Evolutionary conservation across 2,888 invertebrate species (phyloP).

Genomic region (Scaptomyza parva): DNA sequence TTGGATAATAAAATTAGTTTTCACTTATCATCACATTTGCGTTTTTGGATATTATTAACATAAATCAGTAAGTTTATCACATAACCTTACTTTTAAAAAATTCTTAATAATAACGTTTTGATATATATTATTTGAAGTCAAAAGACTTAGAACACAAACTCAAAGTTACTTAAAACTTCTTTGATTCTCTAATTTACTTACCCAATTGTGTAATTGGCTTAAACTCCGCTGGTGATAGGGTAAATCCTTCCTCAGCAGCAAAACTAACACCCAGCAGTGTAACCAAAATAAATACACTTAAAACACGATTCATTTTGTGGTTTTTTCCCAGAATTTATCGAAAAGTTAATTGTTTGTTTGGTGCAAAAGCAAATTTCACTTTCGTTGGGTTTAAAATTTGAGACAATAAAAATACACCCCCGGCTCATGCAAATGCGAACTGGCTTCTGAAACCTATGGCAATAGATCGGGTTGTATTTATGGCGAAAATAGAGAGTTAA

Average conservation of each 20-base stretch:
- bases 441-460: slow-evolving; percentile 60
- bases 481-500: slow-evolving; percentile 59
- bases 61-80: no score
- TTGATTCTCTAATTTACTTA: slow-evolving; percentile 47
- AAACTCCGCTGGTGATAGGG: slow-evolving; percentile 45
- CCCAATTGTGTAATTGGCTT: slow-evolving; percentile 68
- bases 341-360: not conserved
- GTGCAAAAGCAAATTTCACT: slow-evolving; percentile 28
- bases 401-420: slow-evolving; percentile 25
- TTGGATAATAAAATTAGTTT: not conserved
- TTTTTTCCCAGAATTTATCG: not conserved
- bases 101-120: not conserved
- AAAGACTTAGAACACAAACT: slow-evolving; percentile 50
- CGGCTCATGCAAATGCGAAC: slow-evolving; percentile 61
- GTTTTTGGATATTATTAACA: no score
- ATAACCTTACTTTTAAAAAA: no score
- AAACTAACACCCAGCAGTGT: slow-evolving; percentile 27
- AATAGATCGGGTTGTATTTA: slow-evolving; percentile 67
- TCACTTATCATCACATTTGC: not conserved
- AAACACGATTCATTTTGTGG: slow-evolving; percentile 39
- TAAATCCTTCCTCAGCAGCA: slow-evolving; percentile 35
- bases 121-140: not conserved
- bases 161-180: no score
- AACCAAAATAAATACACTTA: slow-evolving; percentile 29
- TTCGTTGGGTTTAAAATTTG: slow-evolving; percentile 18